A percentile compares a stretch with the other conserved stretches of the same genome.
Conservation (phyloP, 2,888 invertebrate species). For the Cosmia pyralina region DNA sequence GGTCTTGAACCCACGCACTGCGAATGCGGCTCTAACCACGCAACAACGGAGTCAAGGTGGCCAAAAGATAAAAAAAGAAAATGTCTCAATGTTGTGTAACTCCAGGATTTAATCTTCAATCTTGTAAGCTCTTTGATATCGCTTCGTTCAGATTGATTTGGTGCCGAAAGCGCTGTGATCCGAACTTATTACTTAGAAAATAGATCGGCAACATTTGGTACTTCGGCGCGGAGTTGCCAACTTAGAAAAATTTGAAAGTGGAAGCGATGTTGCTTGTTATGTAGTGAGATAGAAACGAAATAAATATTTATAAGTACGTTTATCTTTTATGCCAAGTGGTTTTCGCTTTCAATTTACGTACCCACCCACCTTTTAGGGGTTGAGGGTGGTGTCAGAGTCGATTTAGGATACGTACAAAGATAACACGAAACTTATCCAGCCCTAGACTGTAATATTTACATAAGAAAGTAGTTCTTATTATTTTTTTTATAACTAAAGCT, state of each 20-base stretch:
- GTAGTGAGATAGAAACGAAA: constrained; percentile 27
- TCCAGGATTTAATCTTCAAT: constrained; percentile 34
- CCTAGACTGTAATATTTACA: not conserved
- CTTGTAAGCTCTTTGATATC: constrained; percentile 42
- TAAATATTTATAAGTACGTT: constrained; percentile 23
- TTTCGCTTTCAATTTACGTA: constrained; percentile 26
- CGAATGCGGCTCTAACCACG: constrained; percentile 41
- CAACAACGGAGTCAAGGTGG: constrained; percentile 66
- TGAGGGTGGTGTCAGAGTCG: not conserved
- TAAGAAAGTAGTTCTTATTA: not conserved
- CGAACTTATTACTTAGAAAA: constrained; percentile 52
- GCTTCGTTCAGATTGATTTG: constrained; percentile 48
- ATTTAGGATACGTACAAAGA: not conserved
- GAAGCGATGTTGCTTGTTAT: constrained; percentile 32
- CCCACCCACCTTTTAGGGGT: not conserved
- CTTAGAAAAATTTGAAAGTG: constrained; percentile 36
- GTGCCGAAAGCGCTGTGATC: constrained; percentile 43
- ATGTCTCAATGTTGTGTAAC: constrained; percentile 51
- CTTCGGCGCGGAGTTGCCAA: constrained; percentile 18
- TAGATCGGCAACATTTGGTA: constrained; percentile 39
- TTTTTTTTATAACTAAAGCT: not conserved
- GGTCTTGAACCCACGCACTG: constrained; percentile 69
- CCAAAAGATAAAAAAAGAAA: constrained; percentile 47
- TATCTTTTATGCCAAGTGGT: constrained; percentile 3
- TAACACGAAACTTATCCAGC: not conserved